Base-by-base conservation (phyloP, 2,113 vertebrate genomes). In the Isichthys henryi region DNA sequence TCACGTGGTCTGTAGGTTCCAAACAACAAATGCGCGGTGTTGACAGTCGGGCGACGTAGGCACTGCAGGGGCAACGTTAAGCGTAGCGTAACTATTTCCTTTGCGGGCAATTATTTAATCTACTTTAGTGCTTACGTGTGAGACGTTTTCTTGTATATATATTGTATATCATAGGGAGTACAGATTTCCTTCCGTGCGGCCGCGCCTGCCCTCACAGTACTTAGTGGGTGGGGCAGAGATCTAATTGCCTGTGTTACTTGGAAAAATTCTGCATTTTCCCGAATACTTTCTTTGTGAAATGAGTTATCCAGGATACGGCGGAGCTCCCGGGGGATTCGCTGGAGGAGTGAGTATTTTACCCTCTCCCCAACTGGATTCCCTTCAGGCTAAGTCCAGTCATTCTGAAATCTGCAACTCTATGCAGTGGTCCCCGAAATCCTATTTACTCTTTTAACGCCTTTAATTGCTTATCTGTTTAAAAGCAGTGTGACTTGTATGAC, bases 301-400 rank as follows among this genome's bases (percentile, higher is more conserved):
- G 94, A 94, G 91, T 2, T 95, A 43, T 85, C 92, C 87, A 3
- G 95, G 95, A 89, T 95, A 94, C 56, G 95, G 95, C 0, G 93
- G 92, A 23, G 91, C 91, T 0, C 88, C 86, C 2, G 92, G 92
- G 0, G 93, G 93, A 89, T 88, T 83, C 8, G 89, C 92, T 15
- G 92, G 90, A 89, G 92, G 88, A 93, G 95, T 96, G 92, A 91
- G 93, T 84, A 86, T 21, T 0, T 35, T 45, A 21, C 21, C 80
- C 17, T 56, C 5, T 87, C 53, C 53, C 19, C 2, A 7, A 5
- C 43, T 23, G 17, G 9, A n/a, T 48, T 3, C n/a, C 11, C 56
- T 5, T 19, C 5, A 21, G 5, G 85, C 19, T 86, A 39, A 23
- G 8, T 17, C 50, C 5, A 21, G 7, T 48, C 35, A 17, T 48